Conservation (phyloP, 2,113 vertebrate species). For the Rissa tridactyla region DNA sequence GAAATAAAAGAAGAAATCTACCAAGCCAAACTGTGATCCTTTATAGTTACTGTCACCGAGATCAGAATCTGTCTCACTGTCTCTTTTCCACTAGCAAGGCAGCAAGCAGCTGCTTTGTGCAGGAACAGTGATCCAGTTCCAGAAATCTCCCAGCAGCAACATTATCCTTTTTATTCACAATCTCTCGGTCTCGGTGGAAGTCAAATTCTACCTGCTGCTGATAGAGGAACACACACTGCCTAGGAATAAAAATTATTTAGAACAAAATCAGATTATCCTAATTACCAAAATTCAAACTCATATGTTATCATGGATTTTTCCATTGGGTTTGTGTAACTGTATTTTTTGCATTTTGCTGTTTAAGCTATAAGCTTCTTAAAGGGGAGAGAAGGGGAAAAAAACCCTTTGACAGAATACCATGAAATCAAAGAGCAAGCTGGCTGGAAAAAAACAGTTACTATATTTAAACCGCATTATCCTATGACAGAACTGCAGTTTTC, state of each 20-base stretch:
- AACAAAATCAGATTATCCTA: background rate
- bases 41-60: background rate
- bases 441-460: slow-evolving; percentile 64
- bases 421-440: slow-evolving; percentile 72
- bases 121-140: slow-evolving; percentile 56
- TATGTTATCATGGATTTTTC: slow-evolving; percentile 9
- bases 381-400: background rate
- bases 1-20: slow-evolving; percentile 11
- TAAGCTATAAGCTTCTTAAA: slow-evolving; percentile 54
- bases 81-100: slow-evolving; percentile 50
- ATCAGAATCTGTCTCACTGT: background rate
- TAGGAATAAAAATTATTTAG: background rate
- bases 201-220: slow-evolving; percentile 51
- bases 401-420: slow-evolving; percentile 63
- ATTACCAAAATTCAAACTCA: background rate
- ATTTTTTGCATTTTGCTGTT: slow-evolving; percentile 32
- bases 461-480: slow-evolving; percentile 76
- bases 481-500: slow-evolving; percentile 64
- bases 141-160: slow-evolving; percentile 62
- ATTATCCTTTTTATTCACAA: background rate
- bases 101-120: slow-evolving; percentile 46
- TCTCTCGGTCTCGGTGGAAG: background rate
- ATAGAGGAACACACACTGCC: background rate
- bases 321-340: background rate
- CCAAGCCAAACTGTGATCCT: background rate